Evolutionary conservation across 2,888 invertebrate genomes (phyloP).

Genomic region (Brenthis ino): DNA sequence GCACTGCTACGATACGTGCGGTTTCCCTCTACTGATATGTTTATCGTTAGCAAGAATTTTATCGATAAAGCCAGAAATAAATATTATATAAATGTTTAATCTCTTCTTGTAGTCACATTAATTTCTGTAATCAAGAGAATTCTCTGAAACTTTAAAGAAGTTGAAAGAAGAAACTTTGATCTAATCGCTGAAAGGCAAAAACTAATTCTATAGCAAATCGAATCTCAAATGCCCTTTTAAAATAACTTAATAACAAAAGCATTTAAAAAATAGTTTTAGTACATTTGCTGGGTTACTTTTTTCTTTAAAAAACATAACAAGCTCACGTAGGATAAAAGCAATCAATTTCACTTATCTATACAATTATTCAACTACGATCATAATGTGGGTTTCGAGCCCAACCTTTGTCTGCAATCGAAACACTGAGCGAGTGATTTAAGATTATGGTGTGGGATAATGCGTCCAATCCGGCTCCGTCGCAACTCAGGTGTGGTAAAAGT

Average conservation of each 20-base stretch:
- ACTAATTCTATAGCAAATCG: too few relatives aligned
- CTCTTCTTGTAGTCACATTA: neutral
- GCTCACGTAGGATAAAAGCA: slow-evolving; percentile 44
- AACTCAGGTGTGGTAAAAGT: slow-evolving; percentile 71
- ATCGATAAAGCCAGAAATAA: slow-evolving; percentile 11
- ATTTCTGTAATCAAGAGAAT: neutral
- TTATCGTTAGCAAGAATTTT: slow-evolving; percentile 16
- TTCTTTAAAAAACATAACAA: slow-evolving; percentile 16
- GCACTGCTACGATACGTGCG: slow-evolving; percentile 21
- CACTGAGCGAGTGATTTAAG: slow-evolving; percentile 81
- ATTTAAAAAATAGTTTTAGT: neutral
- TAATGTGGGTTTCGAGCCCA: slow-evolving; percentile 75
- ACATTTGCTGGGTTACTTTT: neutral
- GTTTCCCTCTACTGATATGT: slow-evolving; percentile 12
- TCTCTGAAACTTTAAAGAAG: too few relatives aligned
- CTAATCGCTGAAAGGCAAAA: too few relatives aligned
- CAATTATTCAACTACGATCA: slow-evolving; percentile 80
- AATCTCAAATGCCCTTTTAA: too few relatives aligned
- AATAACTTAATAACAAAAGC: too few relatives aligned
- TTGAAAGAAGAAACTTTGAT: too few relatives aligned
- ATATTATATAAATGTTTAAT: neutral
- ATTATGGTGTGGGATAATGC: slow-evolving; percentile 80
- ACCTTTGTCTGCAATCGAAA: slow-evolving; percentile 81
- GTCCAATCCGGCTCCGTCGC: slow-evolving; percentile 70
- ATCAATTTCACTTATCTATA: slow-evolving; percentile 77